phyloP scores from a whole-genome alignment of 1,140 invertebrate species.

The Diorhabda carinulata region DNA sequence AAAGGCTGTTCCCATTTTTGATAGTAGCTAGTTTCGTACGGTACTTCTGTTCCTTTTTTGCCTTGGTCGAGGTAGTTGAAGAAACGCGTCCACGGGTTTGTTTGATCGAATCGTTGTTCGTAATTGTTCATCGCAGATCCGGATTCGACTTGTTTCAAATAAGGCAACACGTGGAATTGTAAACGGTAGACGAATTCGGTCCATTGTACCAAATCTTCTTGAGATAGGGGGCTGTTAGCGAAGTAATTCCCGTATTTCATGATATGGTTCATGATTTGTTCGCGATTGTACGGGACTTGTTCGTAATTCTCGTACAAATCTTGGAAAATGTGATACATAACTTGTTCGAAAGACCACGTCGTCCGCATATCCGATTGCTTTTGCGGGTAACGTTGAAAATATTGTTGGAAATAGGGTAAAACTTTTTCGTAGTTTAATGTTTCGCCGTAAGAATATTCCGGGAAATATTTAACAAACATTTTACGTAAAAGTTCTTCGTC shows the following conservation, averaged over 20 bases:
- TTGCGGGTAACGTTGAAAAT: background rate
- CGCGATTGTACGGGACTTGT: background rate
- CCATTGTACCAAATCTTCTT: background rate
- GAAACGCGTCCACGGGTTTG: too few relatives aligned
- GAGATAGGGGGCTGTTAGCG: background rate
- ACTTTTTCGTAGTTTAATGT: background rate
- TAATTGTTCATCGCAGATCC: too few relatives aligned
- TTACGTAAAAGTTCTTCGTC: too few relatives aligned
- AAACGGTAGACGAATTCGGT: background rate
- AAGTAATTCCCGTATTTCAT: background rate
- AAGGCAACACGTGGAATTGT: background rate
- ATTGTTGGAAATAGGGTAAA: background rate
- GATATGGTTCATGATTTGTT: background rate
- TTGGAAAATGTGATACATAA: background rate
- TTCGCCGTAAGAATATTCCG: too few relatives aligned
- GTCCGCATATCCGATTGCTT: background rate
- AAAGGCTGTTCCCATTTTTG: too few relatives aligned
- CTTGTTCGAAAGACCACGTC: background rate
- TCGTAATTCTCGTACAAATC: background rate
- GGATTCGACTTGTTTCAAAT: too few relatives aligned
- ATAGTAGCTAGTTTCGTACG: too few relatives aligned
- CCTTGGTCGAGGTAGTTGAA: too few relatives aligned
- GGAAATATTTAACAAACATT: too few relatives aligned
- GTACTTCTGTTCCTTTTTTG: too few relatives aligned
- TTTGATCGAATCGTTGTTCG: too few relatives aligned